Base-by-base conservation (phyloP, 2,113 vertebrate genomes). In the Plectropomus leopardus region DNA sequence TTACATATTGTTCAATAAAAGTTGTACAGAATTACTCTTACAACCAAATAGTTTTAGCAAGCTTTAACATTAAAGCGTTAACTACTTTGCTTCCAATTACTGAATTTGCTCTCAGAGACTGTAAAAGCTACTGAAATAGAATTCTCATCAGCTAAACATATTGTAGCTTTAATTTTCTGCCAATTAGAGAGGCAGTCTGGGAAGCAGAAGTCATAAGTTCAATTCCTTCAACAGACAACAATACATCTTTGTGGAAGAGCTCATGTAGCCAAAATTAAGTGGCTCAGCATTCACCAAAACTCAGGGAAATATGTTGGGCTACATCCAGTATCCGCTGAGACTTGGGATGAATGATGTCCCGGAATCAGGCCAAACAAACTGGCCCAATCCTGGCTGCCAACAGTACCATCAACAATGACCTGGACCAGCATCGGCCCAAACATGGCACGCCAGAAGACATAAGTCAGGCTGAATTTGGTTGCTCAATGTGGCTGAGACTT, bases 61-160 rank as follows among this genome's bases (percentile, higher is more conserved):
- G 8, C 79, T 85, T 76, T 60, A 68, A 82, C 28, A 54, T 15
- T 51, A 7, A 54, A 23, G 51, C 65, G 72, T 76, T 9, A 72
- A 68, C 44, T 44, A 32, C 57, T 78, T 70, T 68, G 50, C 58
- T 36, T 63, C 70, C 61, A 76, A 66, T 85, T 70, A 66, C 24
- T 48, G 45, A n/a, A 51, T 85, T 69, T 76, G 53, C 7, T 68
- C 44, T 48, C n/a, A 23, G 51, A 51, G 53, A 57, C 65, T 50
- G 28, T 30, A 30, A 84, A 66, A 36, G 65, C 48, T 40, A 7
- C 59, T 71, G 2, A 45, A 82, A 54, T 21, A 50, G 7, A 72
- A 54, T 71, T 36, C 1, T 53, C 32, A 48, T 61, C 58, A 74
- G 63, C 48, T 50, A 23, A 75, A 47, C 59, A 65, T 23, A 32